Base-by-base conservation (phyloP, 2,797 vertebrate genomes). In the Mus spretus region DNA sequence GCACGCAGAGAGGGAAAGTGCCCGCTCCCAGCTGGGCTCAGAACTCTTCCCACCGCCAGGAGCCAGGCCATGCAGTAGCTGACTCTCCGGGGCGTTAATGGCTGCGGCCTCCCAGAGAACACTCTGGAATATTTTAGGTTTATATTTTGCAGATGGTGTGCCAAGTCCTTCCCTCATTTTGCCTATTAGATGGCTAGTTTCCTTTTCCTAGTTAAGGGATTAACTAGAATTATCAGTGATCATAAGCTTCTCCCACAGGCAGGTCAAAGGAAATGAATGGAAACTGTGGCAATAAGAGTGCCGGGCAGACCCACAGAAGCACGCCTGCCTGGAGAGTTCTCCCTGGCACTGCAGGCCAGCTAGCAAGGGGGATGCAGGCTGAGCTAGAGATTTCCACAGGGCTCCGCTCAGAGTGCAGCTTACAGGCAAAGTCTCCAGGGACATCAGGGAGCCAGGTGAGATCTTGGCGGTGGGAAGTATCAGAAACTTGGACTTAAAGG, bases 221-320 rank as follows among this genome's bases (percentile, higher is more conserved):
- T 98, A 98, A 97, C 96, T 96, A 95, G 96, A 97, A 97, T 97
- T 97, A 98, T 97, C 94, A 96, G 96, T 95, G 92, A 98, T 96
- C 96, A 97, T 79, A 85, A 96, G 90, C 79, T 96, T 97, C 96
- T 96, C 96, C 94, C 91, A 89, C 94, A 97, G 95, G 97, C 95
- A 94, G 96, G 96, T 97, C 93, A 89, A 85, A 97, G 97, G 98
- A 97, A 98, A 97, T 98, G 89, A 96, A 94, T 89, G 96, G 96
- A 96, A 97, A 97, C 97, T 96, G 84, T 90, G 86, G 93, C 94
- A 90, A 31, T 77, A n/a, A 86, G 88, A 81, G 92, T 57, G 9
- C 22, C 0, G 85, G 86, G 92, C 89, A 93, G 90, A 47, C 8
- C 84, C 82, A 15, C 88, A 22, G 67, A 77, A 84, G 70, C 61